Evolutionary conservation across 2,797 vertebrate genomes (phyloP), one percentile per base, ranked within the genome.

Genomic region (Acridotheres tristis): DNA sequence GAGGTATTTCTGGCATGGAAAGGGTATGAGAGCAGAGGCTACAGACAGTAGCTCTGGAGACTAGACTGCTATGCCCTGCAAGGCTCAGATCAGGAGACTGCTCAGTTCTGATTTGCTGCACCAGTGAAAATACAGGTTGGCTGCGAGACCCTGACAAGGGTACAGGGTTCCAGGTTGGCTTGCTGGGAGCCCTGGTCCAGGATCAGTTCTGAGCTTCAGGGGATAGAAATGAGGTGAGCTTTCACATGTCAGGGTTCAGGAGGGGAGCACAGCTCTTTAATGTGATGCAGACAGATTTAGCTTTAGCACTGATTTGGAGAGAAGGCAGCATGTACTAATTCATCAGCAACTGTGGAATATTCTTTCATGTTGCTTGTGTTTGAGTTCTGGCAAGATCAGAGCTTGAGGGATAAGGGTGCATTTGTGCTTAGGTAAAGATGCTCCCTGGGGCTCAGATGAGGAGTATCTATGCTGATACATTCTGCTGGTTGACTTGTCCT

Each of bases 401-500:
- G 67, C 76, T 88, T 74, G 88, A 94, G 57, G 85, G 42, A n/a
- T 50, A 84, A 81, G 65, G 42, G 45, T 77, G 23, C 30, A 22
- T 32, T 73, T 73, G 23, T 54, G 34, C 67, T 88, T 69, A 94
- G 80, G 82, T 90, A 79, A 47, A 76, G 71, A 59, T 81, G 45
- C 40, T 94, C 74, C 71, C 85, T 51, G 43, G n/a, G 54, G 83
- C 42, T 92, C 2, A 2, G 22, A 61, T 86, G 38, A 92, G 54
- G 26, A 85, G 48, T 66, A 91, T 45, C 43, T 91, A n/a, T 14
- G 32, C 66, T 93, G 76, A 92, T 92, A 34, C 51, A 57, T 88
- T 94, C 83, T 92, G 63, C 71, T 91, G 67, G 67, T 82, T 88
- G 79, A 77, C 74, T 90, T 89, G 86, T 72, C 81, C 89, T 88